A percentile compares a stretch with the other conserved stretches of the same genome.
Evolutionary conservation across 2,888 invertebrate genomes (phyloP).

Genomic region (Lasioglossum pauxillum): DNA sequence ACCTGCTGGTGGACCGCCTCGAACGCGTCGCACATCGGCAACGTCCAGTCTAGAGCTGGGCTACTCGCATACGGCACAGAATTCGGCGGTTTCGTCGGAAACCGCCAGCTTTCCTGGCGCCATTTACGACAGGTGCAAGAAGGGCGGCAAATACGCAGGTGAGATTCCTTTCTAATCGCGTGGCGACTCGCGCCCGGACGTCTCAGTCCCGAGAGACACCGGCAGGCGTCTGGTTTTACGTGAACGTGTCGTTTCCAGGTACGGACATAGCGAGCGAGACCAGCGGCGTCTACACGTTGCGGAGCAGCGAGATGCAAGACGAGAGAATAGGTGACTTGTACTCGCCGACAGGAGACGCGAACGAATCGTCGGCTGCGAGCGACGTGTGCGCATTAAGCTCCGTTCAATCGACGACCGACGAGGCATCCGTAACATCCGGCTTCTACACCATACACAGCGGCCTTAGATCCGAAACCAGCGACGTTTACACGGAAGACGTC

Average conservation of each 20-base stretch:
- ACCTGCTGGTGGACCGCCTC: constrained; percentile 84
- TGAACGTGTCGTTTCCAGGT: constrained; percentile 55
- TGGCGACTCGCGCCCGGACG: not conserved
- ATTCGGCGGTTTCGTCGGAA: constrained; percentile 89
- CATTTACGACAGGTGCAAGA: constrained; percentile 82
- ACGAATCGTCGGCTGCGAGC: constrained; percentile 79
- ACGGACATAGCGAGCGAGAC: constrained; percentile 90
- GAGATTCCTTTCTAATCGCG: constrained; percentile 39
- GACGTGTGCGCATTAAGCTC: constrained; percentile 81
- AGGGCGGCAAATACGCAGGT: constrained; percentile 78
- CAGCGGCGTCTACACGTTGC: constrained; percentile 93
- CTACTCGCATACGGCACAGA: constrained; percentile 94
- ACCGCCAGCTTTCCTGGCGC: constrained; percentile 87
- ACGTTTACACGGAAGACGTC: constrained; percentile 80
- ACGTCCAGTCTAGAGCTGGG: constrained; percentile 93
- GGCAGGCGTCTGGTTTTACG: not conserved
- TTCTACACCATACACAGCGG: constrained; percentile 83
- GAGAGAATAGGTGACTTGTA: constrained; percentile 79
- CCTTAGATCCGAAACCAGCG: constrained; percentile 82
- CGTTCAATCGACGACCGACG: constrained; percentile 82
- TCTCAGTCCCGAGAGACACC: not conserved
- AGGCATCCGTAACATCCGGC: constrained; percentile 83
- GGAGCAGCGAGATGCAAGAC: constrained; percentile 84
- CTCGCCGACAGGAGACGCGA: constrained; percentile 77
- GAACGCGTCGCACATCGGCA: constrained; percentile 89